These are phyloP conservation scores for Chesias legatella DNA, from an alignment of 2,888 invertebrate genomes.

Conservation along the genomic window DNA sequence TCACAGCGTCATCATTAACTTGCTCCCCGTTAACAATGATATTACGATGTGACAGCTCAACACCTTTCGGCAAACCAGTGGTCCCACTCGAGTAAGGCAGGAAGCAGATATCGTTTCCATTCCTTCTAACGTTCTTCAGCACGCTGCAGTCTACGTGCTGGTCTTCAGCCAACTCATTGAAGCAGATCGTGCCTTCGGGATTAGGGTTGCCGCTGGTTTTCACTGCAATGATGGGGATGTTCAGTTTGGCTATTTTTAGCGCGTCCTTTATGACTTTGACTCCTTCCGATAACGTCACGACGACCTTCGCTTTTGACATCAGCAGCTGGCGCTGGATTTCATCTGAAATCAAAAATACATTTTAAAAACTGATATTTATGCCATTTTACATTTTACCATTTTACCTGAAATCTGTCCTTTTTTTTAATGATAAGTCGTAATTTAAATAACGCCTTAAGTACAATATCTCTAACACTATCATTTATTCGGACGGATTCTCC, in stretches of 20 bases:
- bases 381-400: neutral
- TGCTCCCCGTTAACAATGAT: constrained; percentile 76
- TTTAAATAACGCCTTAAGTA: too few species aligned
- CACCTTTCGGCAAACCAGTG: constrained; percentile 90
- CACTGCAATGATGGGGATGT: constrained; percentile 78
- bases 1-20: constrained; percentile 50
- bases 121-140: constrained; percentile 66
- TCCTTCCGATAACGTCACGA: constrained; percentile 81
- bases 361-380: neutral
- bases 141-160: constrained; percentile 76
- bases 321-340: constrained; percentile 85
- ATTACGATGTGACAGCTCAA: constrained; percentile 83
- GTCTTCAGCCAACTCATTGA: constrained; percentile 81
- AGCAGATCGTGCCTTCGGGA: constrained; percentile 77
- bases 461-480: too few species aligned
- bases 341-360: constrained; percentile 70
- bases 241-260: constrained; percentile 64
- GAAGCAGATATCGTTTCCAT: constrained; percentile 81
- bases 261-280: constrained; percentile 71
- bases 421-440: too few species aligned
- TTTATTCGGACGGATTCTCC: too few species aligned
- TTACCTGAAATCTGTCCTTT: too few species aligned
- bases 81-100: constrained; percentile 94
- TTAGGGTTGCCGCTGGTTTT: constrained; percentile 57
- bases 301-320: constrained; percentile 80